These are phyloP conservation scores for Poeciliopsis retropinna DNA, from an alignment of 2,113 vertebrate species.

Conservation along the genomic window DNA sequence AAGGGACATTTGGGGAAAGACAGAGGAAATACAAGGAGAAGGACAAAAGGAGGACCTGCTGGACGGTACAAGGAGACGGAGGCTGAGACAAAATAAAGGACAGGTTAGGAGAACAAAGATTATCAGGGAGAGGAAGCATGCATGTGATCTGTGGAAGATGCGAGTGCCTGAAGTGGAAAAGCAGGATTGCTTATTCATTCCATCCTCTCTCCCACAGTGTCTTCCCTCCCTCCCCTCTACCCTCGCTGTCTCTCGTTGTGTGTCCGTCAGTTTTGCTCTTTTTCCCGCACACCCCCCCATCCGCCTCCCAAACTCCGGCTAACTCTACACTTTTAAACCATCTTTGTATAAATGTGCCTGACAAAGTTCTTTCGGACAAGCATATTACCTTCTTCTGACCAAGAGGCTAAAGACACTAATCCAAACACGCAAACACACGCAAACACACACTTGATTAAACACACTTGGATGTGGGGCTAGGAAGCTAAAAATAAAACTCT, in stretches of 20 bases:
- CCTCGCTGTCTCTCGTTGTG: slow-evolving; percentile 37
- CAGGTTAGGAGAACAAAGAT: slow-evolving; percentile 41
- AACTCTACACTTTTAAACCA: slow-evolving; percentile 63
- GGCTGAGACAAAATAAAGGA: slow-evolving; percentile 71
- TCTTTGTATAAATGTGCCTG: slow-evolving; percentile 60
- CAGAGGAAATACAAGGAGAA: slow-evolving; percentile 45
- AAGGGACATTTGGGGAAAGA: slow-evolving; percentile 77
- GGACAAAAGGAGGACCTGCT: slow-evolving; percentile 37
- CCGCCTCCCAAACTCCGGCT: slow-evolving; percentile 14
- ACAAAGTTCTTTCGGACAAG: slow-evolving; percentile 67
- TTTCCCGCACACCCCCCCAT: slow-evolving; percentile 17
- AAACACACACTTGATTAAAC: slow-evolving; percentile 68
- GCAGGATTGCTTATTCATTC: slow-evolving; percentile 77
- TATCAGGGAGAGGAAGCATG: slow-evolving; percentile 61
- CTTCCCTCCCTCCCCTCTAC: slow-evolving; percentile 33
- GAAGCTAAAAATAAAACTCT: slow-evolving; percentile 75
- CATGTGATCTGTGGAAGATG: slow-evolving; percentile 68
- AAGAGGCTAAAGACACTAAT: slow-evolving; percentile 74
- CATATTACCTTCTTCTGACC: slow-evolving; percentile 79
- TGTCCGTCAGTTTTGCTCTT: slow-evolving; percentile 43
- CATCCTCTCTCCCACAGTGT: slow-evolving; percentile 65
- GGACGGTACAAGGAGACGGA: slow-evolving; percentile 60
- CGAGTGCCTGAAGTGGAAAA: slow-evolving; percentile 69
- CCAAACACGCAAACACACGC: slow-evolving; percentile 49
- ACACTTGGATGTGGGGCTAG: slow-evolving; percentile 67